Evolutionary conservation across 2,113 vertebrate species (phyloP).

Genomic region (Chaenogobius annularis): DNA sequence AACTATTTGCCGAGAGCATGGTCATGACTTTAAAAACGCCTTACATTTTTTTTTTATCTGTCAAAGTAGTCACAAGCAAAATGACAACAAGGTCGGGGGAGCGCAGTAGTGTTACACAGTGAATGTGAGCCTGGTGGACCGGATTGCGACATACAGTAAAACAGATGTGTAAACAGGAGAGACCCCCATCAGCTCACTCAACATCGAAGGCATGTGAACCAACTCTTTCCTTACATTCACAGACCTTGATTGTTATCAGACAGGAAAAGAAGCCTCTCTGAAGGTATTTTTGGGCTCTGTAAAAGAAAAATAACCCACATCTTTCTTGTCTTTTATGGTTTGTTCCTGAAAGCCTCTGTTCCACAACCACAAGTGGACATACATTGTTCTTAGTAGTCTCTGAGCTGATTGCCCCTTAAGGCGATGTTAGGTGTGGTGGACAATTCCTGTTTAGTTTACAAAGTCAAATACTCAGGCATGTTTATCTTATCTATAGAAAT

Average conservation of each 20-base stretch:
- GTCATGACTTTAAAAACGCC: constrained; percentile 10
- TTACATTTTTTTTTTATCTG: neutral
- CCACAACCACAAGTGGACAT: constrained; percentile 17
- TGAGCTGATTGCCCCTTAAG: neutral
- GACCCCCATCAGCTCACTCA: constrained; percentile 10
- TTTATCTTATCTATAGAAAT: constrained; percentile 15
- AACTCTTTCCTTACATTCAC: neutral
- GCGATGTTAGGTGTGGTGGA: constrained; percentile 35
- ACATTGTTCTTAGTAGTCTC: constrained; percentile 31
- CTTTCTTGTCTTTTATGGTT: constrained; percentile 19
- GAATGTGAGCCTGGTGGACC: neutral
- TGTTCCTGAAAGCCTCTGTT: constrained; percentile 31
- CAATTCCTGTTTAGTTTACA: constrained; percentile 54
- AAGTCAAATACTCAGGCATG: constrained; percentile 14
- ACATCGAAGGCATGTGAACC: neutral
- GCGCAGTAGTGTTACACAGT: neutral
- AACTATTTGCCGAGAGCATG: constrained; percentile 18
- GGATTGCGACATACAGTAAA: neutral
- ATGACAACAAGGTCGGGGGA: neutral
- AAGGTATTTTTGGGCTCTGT: constrained; percentile 24
- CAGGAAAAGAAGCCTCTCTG: constrained; percentile 4
- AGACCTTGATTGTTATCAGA: neutral
- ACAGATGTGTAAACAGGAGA: constrained; percentile 26
- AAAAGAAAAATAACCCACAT: constrained; percentile 33
- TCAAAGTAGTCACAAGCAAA: neutral